A percentile compares a stretch with the other conserved stretches of the same genome.
Evolutionary conservation across 2,113 vertebrate genomes (phyloP).

Genomic region (Plestiodon gilberti): DNA sequence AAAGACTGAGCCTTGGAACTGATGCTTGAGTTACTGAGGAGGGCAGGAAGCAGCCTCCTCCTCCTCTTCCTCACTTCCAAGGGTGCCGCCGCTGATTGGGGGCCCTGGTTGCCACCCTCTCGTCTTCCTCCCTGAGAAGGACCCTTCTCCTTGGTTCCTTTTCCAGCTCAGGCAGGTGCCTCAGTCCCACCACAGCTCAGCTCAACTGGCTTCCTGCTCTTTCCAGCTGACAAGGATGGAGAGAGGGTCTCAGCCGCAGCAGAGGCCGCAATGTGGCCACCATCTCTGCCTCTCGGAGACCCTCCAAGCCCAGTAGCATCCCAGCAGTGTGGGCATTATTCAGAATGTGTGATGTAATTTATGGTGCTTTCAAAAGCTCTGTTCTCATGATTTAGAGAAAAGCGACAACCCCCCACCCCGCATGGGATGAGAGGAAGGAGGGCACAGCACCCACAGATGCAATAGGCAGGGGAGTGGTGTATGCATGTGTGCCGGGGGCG

Average conservation of each 20-base stretch:
- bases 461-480: too few relatives aligned
- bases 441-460: too few relatives aligned
- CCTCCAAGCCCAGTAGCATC: background rate
- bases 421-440: too few relatives aligned
- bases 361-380: too few relatives aligned
- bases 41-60: background rate
- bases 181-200: background rate
- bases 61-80: background rate
- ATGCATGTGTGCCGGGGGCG: too few relatives aligned
- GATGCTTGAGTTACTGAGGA: background rate
- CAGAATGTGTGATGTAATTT: too few relatives aligned
- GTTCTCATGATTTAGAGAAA: too few relatives aligned
- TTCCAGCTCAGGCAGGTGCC: background rate
- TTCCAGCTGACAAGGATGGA: background rate
- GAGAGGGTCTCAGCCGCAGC: too few relatives aligned
- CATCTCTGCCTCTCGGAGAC: background rate
- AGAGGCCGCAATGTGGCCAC: background rate
- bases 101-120: background rate
- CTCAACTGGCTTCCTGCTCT: background rate
- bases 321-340: too few relatives aligned
- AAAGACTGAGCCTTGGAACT: too few relatives aligned
- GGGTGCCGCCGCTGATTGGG: background rate
- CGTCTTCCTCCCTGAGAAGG: background rate
- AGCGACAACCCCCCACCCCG: too few relatives aligned
- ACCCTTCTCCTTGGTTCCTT: background rate